Evolutionary conservation across 2,797 vertebrate genomes (phyloP), one percentile per base, ranked within the genome.

Genomic region (Spheniscus humboldti): DNA sequence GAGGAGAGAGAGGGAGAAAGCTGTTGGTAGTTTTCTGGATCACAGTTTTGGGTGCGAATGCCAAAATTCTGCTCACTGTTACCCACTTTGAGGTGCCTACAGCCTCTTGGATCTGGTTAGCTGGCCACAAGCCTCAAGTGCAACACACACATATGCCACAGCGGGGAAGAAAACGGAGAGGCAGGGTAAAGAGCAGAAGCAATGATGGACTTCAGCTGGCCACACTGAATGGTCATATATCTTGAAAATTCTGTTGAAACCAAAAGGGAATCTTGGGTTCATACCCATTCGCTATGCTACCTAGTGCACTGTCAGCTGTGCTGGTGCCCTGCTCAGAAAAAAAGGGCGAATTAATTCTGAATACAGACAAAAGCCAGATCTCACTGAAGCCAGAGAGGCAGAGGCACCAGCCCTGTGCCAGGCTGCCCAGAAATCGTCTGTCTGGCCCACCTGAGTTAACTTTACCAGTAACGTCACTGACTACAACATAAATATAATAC

Each of bases 271-370:
- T 23, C 25, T 53, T 57, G 28, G 4, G n/a, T 67, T 39, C 27
- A 3, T 15, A 33, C 0, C 8, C 24, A 9, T 48, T 85, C 0
- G 0, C 27, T n/a, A 5, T 16, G 15, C 25, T 35, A 37, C 60
- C n/a, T 6, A n/a, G 3, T 5, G 28, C 35, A 7, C 30, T 45
- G 18, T 53, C 4, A 9, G 31, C 48, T 50, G 48, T 19, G 37
- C 43, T 57, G n/a, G n/a, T 28, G 57, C 27, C 64, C 43, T 67
- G 48, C 35, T 69, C 53, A 45, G 72, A 27, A 39, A 59, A 59
- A 47, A 57, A 41, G 2, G 3, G 16, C 14, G 27, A 48, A 6
- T 64, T 33, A 50, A 18, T 35, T 13, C 27, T 14, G 7, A 11
- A 27, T 11, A 35, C 47, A 15, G 68, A 41, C 2, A 1, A 79